Conservation (phyloP, 2,888 invertebrate species). For the Morpho achilles region DNA sequence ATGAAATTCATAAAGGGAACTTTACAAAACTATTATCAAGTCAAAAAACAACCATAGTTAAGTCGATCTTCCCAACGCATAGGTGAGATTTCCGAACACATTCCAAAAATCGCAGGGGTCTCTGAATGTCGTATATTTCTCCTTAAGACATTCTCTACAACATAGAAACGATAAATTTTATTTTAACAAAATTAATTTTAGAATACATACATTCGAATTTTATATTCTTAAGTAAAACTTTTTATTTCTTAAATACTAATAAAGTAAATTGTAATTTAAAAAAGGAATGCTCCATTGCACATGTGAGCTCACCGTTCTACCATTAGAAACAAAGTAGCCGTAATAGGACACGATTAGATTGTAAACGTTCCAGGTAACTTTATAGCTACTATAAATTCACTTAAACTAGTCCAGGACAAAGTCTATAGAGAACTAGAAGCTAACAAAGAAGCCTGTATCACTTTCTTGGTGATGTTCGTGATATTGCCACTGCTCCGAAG, state of each 20-base stretch:
- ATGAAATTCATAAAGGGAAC: no score
- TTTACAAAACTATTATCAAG: no score
- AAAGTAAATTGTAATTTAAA: conserved; percentile 3
- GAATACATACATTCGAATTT: not conserved
- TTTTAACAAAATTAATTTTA: no score
- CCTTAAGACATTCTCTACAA: not conserved
- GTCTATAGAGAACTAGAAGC: no score
- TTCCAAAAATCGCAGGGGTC: not conserved
- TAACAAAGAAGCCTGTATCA: no score
- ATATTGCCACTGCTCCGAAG: no score
- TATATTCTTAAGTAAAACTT: not conserved
- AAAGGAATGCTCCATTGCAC: not conserved
- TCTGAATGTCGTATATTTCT: not conserved
- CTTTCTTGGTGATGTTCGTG: no score
- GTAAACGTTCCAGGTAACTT: conserved; percentile 18
- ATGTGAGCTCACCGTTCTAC: conserved; percentile 9
- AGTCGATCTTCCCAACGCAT: no score
- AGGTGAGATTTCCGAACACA: no score
- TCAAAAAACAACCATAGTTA: no score
- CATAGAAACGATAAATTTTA: no score
- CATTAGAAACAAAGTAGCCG: conserved; percentile 26
- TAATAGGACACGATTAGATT: conserved; percentile 16
- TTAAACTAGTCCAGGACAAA: conserved; percentile 9
- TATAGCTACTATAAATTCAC: conserved; percentile 18
- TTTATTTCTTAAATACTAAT: conserved; percentile 4